A percentile compares a stretch with the other conserved stretches of the same genome.
phyloP scores from a whole-genome alignment of 2,888 invertebrate species.

The Beris morrisii region DNA sequence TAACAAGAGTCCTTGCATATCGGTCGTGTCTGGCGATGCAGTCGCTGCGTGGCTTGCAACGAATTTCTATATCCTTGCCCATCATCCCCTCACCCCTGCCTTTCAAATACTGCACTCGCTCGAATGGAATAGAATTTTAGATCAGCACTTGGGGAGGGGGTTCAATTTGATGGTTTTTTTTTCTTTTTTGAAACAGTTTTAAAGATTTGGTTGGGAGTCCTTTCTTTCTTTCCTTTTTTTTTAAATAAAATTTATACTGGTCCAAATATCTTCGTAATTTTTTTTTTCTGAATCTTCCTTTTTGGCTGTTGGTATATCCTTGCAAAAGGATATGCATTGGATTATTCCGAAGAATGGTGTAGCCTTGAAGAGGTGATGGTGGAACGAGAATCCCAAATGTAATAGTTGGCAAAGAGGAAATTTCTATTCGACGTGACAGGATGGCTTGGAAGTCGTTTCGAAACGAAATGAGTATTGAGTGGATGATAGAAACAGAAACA shows the following conservation, averaged over 20 bases:
- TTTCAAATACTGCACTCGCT: background rate
- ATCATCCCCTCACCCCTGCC: slow-evolving; percentile 9
- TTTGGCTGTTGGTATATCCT: no score
- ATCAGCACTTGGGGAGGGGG: slow-evolving; percentile 1
- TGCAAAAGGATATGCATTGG: no score
- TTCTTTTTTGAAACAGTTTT: background rate
- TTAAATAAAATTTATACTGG: slow-evolving; percentile 12
- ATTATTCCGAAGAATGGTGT: no score
- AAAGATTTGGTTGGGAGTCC: background rate
- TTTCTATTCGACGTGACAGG: no score
- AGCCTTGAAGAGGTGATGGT: no score
- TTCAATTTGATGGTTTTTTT: background rate
- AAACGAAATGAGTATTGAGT: no score
- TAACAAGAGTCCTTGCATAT: slow-evolving; percentile 32
- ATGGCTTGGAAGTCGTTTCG: no score
- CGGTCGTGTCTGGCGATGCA: slow-evolving; percentile 33
- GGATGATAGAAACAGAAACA: no score
- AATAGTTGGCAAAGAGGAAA: no score
- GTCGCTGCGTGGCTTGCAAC: slow-evolving; percentile 13
- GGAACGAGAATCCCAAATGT: no score
- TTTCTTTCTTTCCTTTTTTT: slow-evolving; percentile 2
- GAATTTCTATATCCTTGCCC: slow-evolving; percentile 14
- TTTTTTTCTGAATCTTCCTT: no score
- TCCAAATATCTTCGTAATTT: slow-evolving; percentile 8
- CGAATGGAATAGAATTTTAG: slow-evolving; percentile 20